Base-by-base conservation (phyloP, 2,888 invertebrate genomes). In the Pardosa pseudoannulata region DNA sequence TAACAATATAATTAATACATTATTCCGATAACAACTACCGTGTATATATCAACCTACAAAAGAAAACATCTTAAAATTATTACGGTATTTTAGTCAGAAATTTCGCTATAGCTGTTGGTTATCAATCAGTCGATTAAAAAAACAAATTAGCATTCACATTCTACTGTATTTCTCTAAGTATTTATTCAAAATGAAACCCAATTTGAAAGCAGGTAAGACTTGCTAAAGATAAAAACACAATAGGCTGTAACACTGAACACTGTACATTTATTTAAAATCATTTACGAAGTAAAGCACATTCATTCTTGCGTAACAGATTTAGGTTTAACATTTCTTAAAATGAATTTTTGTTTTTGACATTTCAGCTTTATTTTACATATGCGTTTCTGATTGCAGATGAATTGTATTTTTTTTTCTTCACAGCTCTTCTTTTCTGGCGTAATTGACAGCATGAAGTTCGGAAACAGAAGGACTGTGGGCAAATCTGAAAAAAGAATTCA, bases 251-350 rank as follows among this genome's bases (percentile, higher is more conserved):
- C 74, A 74, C 74, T 72, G 78, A 85, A 85, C 83, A 76, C 83
- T 85, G 83, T 85, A 85, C 83, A 85, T 85, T 85, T 85, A 85
- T 85, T 85, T 85, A 85, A 85, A 85, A 85, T 72, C 56, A 78
- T 73, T 78, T 78, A 78, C 41, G 71, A 76, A 72, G 41, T 71
- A 39, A 46, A 78, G 75, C 78, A 83, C 83, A 83, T 73, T 78
- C 72, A 78, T 41, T 62, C 50, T 73, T 32, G 32, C 31, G 9
- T 70, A 70, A 70, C 70, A 41, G 70, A 70, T 36, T 28, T 70
- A 70, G 16, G 7, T 36, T 28, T 70, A 70, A 70, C 70, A 70
- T 70, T n/a, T 70, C 16, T 70, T 39, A 70, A 70, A 70, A 56
- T 23, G 56, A 2, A 3, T 56, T 19, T 5, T 23, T 56, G 2